Base-by-base conservation (phyloP, 2,113 vertebrate genomes). In the Puffinus mauretanicus region DNA sequence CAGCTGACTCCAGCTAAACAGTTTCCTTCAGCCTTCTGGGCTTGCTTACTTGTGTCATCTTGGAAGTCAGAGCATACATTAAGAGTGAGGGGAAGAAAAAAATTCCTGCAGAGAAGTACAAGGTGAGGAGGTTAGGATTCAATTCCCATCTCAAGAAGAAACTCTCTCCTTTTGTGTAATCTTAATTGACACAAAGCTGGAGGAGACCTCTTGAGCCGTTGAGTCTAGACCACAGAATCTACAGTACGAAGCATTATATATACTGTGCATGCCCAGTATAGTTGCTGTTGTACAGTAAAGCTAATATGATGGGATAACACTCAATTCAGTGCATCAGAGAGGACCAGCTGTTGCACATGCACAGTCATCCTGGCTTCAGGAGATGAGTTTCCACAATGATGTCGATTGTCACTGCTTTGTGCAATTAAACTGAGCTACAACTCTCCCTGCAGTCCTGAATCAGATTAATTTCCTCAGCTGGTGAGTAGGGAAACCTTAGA, bases 61-160 rank as follows among this genome's bases (percentile, higher is more conserved):
- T 60, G 46, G 29, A 86, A 80, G 13, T 49, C 76, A 83, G 34
- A 64, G 36, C 4, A 0, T 46, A 21, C 20, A 3, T 67, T 72
- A 75, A 73, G 32, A 62, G 18, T 9, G 14, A 11, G 7, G 6
- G 8, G 3, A 0, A 1, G 13, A 11, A 55, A 24, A 19, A 7
- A 24, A 51, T 25, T 40, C 47, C 51, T 57, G 21, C 42, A 49
- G 60, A 51, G 36, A 85, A 87, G 38, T 10, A 49, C 16, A 55
- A 44, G 24, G 18, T n/a, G 4, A 75, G 32, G 8, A 86, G 15
- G 14, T 61, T 47, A n/a, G 40, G 22, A 76, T 69, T 87, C 62
- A 54, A 2, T 72, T 85, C 27, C 30, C 14, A 25, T 49, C 62
- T 82, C 42, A 66, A 64, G 62, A 73, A 60, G 47, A 80, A 61